These are phyloP conservation scores for Euura saliciscinereae DNA, from an alignment of 1,140 invertebrate genomes.

Conservation along the genomic window DNA sequence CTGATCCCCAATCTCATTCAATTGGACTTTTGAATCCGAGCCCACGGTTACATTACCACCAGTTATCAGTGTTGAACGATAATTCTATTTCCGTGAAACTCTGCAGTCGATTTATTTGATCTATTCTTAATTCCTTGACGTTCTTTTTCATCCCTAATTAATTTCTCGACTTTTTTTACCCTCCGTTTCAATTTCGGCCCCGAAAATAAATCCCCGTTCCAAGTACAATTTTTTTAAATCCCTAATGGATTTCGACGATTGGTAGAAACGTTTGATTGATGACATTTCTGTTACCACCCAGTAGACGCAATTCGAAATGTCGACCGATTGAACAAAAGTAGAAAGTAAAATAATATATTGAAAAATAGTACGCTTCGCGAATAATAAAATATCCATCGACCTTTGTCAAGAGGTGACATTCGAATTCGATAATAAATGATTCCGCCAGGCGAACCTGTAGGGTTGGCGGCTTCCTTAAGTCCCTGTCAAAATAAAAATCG, in stretches of 20 bases:
- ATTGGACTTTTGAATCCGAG: too few species aligned
- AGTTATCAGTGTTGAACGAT: too few species aligned
- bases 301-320: background rate
- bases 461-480: background rate
- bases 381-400: background rate
- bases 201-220: too few species aligned
- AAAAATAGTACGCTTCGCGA: background rate
- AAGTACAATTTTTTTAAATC: background rate
- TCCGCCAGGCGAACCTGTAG: background rate
- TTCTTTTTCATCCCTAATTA: too few species aligned
- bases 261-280: constrained; percentile 2
- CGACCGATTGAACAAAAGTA: background rate
- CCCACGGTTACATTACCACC: too few species aligned
- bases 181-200: too few species aligned
- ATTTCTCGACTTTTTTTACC: too few species aligned
- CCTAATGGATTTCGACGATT: background rate
- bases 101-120: too few species aligned
- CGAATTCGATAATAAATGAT: background rate
- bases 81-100: too few species aligned
- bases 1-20: too few species aligned
- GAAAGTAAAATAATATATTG: background rate
- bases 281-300: background rate
- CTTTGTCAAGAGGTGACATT: background rate
- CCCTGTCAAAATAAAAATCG: background rate
- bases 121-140: too few species aligned